phyloP scores from a whole-genome alignment of 2,113 vertebrate genomes.

The Elachura formosa region DNA sequence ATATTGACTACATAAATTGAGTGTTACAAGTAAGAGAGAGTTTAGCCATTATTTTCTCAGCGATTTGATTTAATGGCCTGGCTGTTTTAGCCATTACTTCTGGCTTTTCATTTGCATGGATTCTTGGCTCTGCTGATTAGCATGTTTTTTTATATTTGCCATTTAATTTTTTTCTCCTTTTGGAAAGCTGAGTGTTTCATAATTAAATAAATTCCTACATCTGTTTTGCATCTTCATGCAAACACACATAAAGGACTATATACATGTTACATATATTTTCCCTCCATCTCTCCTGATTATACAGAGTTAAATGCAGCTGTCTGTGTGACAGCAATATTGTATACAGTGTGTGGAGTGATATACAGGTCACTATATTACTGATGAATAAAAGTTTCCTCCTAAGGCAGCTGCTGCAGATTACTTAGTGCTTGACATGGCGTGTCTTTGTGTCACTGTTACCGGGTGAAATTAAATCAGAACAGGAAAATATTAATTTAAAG shows the following conservation, averaged over 20 bases:
- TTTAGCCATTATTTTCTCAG: slow-evolving; percentile 75
- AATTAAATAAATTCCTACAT: slow-evolving; percentile 15
- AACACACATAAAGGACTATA: not conserved
- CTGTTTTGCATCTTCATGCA: not conserved
- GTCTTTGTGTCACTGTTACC: slow-evolving; percentile 81
- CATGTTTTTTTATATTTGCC: slow-evolving; percentile 39
- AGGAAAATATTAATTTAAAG: slow-evolving; percentile 99
- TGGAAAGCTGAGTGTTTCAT: not conserved
- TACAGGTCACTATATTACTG: slow-evolving; percentile 60
- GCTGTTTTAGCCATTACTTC: slow-evolving; percentile 53
- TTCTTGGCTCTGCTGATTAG: slow-evolving; percentile 42
- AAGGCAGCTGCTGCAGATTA: slow-evolving; percentile 77
- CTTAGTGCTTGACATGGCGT: slow-evolving; percentile 76
- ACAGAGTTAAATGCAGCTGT: slow-evolving; percentile 49
- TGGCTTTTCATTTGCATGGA: slow-evolving; percentile 68
- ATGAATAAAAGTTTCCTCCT: slow-evolving; percentile 71
- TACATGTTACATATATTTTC: not conserved
- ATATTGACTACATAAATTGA: slow-evolving; percentile 74
- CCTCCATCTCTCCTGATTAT: not conserved
- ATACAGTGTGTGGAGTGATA: slow-evolving; percentile 33
- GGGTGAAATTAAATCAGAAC: slow-evolving; percentile 88
- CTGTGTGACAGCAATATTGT: slow-evolving; percentile 55
- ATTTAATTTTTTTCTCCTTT: not conserved
- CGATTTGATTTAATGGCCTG: slow-evolving; percentile 73
- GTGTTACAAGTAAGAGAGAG: slow-evolving; percentile 73